phyloP scores from a whole-genome alignment of 2,797 vertebrate genomes.

The Spheniscus humboldti region DNA sequence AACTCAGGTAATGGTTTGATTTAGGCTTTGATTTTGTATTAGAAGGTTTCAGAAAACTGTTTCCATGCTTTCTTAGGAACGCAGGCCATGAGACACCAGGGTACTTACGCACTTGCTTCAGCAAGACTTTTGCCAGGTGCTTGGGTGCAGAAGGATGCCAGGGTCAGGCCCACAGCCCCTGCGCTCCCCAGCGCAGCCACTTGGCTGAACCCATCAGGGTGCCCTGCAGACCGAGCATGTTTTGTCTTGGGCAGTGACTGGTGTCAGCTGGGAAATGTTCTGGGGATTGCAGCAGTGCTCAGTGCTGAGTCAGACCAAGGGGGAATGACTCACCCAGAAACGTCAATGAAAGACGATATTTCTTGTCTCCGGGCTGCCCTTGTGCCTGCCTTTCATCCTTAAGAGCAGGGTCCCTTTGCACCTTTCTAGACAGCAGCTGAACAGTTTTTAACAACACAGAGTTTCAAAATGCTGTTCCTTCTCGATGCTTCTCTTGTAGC shows the following conservation, averaged over 20 bases:
- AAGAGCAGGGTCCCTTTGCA: neutral
- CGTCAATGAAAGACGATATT: neutral
- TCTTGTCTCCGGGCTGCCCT: neutral
- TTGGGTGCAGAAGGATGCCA: neutral
- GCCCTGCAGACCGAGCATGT: neutral
- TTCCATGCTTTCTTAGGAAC: neutral
- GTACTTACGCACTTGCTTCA: neutral
- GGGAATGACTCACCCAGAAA: constrained; percentile 15
- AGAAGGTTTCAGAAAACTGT: neutral
- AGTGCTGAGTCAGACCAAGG: neutral
- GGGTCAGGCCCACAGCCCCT: neutral
- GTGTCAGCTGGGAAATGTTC: neutral
- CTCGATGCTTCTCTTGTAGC: fast-evolving
- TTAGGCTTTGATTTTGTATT: neutral
- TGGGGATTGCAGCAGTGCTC: neutral
- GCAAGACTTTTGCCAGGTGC: neutral
- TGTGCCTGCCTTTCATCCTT: neutral
- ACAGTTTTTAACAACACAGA: neutral
- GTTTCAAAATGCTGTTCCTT: neutral
- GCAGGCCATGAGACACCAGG: neutral
- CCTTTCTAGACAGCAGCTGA: neutral
- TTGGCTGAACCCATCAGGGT: neutral
- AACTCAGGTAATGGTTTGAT: neutral
- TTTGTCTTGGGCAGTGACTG: neutral
- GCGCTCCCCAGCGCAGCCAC: fast-evolving